phyloP scores from a whole-genome alignment of 2,113 vertebrate species.

The Crotalus helleri region DNA sequence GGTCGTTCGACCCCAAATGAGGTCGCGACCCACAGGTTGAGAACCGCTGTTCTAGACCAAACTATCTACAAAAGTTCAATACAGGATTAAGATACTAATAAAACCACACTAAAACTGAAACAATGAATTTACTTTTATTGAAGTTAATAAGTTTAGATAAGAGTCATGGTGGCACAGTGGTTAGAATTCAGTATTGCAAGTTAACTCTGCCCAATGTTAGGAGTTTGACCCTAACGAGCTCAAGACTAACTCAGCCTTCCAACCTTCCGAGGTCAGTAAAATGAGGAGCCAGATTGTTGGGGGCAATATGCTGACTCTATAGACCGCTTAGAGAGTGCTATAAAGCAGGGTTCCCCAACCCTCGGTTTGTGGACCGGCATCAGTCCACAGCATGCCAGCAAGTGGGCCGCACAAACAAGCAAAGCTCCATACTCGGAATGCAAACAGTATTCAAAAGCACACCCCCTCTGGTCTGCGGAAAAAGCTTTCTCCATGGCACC shows the following conservation, averaged over 20 bases:
- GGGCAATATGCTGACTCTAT: background rate
- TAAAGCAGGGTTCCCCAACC: background rate
- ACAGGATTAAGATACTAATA: background rate
- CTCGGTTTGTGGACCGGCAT: no score
- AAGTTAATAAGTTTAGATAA: background rate
- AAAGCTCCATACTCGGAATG: no score
- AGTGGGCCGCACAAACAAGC: no score
- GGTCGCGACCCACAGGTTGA: no score
- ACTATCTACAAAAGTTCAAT: background rate
- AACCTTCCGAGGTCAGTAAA: background rate
- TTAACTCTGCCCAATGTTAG: background rate
- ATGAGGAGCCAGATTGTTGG: background rate
- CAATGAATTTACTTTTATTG: background rate
- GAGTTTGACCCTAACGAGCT: background rate
- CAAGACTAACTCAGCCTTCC: background rate
- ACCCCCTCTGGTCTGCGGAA: no score
- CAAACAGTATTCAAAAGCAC: no score
- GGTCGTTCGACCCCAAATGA: no score
- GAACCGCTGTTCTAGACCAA: background rate
- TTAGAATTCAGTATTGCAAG: background rate
- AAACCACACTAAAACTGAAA: background rate
- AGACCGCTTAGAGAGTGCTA: background rate
- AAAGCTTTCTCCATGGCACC: no score
- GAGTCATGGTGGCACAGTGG: background rate
- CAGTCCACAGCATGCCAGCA: no score